Conservation (phyloP, 2,888 invertebrate genomes). For the Drosophila nigricruria region DNA sequence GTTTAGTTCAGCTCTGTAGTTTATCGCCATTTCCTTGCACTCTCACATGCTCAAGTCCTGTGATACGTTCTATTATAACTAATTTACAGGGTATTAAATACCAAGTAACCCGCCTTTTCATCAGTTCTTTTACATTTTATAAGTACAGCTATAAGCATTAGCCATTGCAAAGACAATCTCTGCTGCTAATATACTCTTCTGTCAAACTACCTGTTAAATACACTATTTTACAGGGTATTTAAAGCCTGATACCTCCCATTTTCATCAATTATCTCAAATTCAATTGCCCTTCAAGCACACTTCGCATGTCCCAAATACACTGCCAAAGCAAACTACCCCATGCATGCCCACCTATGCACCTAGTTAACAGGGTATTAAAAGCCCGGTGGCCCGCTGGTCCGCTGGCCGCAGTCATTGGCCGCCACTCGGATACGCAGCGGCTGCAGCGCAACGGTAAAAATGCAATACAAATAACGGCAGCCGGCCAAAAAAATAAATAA, state of each 20-base stretch:
- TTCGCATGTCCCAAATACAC: not conserved
- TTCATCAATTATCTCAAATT: not conserved
- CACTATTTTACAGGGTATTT: slow-evolving; percentile 1
- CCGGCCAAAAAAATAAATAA: slow-evolving; percentile 46
- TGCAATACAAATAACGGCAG: slow-evolving; percentile 77
- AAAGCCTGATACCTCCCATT: not conserved
- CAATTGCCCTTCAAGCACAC: no score
- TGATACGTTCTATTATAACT: no score
- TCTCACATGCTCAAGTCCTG: not conserved
- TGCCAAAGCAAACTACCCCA: not conserved
- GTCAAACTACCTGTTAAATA: no score
- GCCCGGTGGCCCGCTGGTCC: slow-evolving; percentile 48
- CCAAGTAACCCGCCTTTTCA: not conserved
- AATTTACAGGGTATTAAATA: not conserved
- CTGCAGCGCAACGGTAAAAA: slow-evolving; percentile 70
- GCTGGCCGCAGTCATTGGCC: slow-evolving; percentile 33
- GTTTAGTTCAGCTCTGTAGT: no score
- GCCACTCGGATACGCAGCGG: slow-evolving; percentile 31
- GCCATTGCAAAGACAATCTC: not conserved
- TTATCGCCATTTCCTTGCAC: not conserved
- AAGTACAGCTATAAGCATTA: not conserved
- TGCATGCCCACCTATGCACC: no score
- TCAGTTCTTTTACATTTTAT: not conserved
- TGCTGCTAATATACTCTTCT: no score
- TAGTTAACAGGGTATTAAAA: slow-evolving; percentile 36